These are phyloP conservation scores for Acronicta psi DNA, from an alignment of 2,888 invertebrate genomes.

Conservation along the genomic window DNA sequence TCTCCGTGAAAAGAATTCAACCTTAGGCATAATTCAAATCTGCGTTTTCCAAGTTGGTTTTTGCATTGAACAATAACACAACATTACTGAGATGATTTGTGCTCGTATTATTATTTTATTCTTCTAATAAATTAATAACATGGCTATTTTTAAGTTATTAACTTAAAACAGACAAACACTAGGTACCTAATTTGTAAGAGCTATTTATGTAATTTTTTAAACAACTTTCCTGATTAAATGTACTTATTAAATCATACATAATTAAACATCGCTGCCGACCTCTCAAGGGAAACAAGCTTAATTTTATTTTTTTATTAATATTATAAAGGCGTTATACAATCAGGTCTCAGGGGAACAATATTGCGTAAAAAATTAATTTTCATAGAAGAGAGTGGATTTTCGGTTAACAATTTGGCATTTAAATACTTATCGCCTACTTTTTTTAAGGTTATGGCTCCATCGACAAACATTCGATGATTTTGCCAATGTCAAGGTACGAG, in stretches of 20 bases:
- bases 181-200: too few species aligned
- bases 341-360: slow-evolving; percentile 42
- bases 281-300: slow-evolving; percentile 16
- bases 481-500: too few species aligned
- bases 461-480: too few species aligned
- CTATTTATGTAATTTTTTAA: not conserved
- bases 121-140: too few species aligned
- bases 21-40: too few species aligned
- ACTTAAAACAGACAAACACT: too few species aligned
- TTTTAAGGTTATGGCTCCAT: too few species aligned
- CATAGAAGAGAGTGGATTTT: slow-evolving; percentile 19
- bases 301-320: slow-evolving; percentile 53
- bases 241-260: slow-evolving; percentile 22
- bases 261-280: slow-evolving; percentile 13
- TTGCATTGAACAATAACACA: too few species aligned
- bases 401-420: slow-evolving; percentile 1
- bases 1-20: not conserved
- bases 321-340: slow-evolving; percentile 35
- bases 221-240: not conserved
- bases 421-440: not conserved
- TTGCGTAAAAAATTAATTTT: slow-evolving; percentile 42
- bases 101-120: too few species aligned
- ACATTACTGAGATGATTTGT: too few species aligned
- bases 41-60: too few species aligned
- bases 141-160: too few species aligned